These are phyloP conservation scores for Chironomus tepperi DNA, from an alignment of 1,140 invertebrate genomes.

Conservation along the genomic window DNA sequence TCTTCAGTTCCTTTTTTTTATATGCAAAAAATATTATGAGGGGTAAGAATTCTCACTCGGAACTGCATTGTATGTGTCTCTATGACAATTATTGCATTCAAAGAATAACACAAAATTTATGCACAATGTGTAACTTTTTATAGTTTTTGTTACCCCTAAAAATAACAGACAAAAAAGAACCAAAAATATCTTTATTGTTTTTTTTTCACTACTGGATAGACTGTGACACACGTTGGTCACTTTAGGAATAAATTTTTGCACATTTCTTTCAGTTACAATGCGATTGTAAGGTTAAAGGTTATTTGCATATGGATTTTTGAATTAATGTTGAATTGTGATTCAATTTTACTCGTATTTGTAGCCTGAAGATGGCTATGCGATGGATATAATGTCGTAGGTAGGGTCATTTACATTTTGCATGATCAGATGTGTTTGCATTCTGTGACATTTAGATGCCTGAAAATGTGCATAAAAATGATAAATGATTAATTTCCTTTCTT, in stretches of 20 bases:
- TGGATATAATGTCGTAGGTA: too few species aligned
- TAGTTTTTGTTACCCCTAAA: too few species aligned
- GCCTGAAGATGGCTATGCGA: too few species aligned
- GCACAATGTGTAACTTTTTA: too few species aligned
- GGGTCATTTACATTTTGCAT: too few species aligned
- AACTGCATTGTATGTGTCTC: too few species aligned
- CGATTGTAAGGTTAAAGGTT: slow-evolving; percentile 16
- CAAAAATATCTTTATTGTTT: not conserved
- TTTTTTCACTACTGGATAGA: not conserved
- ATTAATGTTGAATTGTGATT: slow-evolving; percentile 19
- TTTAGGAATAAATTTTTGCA: not conserved
- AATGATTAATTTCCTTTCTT: not conserved
- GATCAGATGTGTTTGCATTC: too few species aligned
- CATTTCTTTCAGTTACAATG: too few species aligned
- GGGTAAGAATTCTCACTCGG: not conserved
- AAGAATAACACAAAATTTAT: not conserved
- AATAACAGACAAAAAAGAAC: not conserved
- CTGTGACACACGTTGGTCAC: slow-evolving; percentile 19
- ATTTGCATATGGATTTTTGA: slow-evolving; percentile 18
- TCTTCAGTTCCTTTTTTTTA: not conserved
- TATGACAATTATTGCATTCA: not conserved
- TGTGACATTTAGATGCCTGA: not conserved
- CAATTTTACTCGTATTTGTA: not conserved
- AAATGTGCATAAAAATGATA: slow-evolving; percentile 8
- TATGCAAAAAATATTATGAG: not conserved